phyloP scores from a whole-genome alignment of 2,797 vertebrate genomes.

The Propithecus perrieri region DNA sequence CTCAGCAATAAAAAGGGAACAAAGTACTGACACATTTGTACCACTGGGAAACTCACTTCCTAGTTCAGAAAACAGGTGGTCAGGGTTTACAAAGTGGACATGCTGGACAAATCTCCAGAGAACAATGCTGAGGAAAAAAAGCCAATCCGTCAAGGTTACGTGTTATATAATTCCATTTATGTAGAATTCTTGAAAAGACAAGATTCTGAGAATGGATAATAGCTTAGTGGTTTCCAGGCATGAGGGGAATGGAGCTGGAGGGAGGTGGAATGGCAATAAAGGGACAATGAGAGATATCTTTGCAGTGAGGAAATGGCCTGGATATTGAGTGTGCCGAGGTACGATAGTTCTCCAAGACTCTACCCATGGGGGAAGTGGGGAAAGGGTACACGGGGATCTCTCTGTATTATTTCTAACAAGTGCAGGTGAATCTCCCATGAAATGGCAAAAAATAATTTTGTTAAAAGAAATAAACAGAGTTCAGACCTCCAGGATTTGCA shows the following conservation, averaged over 20 bases:
- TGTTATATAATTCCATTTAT: background rate
- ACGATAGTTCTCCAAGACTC: background rate
- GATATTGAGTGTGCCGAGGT: background rate
- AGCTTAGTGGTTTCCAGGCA: background rate
- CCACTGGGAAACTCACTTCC: background rate
- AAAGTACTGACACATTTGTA: background rate
- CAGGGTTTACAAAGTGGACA: background rate
- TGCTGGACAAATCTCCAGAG: background rate
- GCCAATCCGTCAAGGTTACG: background rate
- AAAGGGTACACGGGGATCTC: background rate
- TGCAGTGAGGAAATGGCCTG: background rate
- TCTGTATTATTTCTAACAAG: background rate
- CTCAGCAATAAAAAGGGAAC: background rate
- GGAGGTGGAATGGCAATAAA: background rate
- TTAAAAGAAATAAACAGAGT: background rate
- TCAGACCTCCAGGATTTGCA: background rate
- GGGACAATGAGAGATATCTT: background rate
- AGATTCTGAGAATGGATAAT: background rate
- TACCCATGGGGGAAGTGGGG: background rate
- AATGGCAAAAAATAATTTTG: background rate
- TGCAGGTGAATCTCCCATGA: background rate
- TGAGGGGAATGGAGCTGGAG: background rate
- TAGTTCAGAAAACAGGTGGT: background rate
- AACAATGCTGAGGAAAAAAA: background rate
- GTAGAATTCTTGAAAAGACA: background rate